Evolutionary conservation across 2,113 vertebrate species (phyloP).

Genomic region (Aptenodytes forsteri): DNA sequence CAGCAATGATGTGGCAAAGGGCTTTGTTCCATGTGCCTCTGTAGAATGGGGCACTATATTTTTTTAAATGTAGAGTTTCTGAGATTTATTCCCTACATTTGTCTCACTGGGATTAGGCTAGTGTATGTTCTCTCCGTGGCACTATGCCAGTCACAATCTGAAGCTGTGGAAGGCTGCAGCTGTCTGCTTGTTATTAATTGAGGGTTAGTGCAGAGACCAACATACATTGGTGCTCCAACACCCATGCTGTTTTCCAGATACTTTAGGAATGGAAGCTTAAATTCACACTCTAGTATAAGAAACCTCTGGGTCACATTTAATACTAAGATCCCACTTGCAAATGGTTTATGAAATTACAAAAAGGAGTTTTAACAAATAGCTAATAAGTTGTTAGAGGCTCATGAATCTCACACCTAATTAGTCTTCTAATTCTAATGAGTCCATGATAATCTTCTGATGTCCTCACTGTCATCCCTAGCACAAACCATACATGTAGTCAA

Average conservation of each 20-base stretch:
- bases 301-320: not conserved
- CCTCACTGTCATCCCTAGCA: not conserved
- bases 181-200: slow-evolving; percentile 25
- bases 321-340: not conserved
- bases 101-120: slow-evolving; percentile 1
- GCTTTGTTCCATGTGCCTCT: not conserved
- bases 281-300: not conserved
- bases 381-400: not conserved
- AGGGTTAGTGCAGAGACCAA: slow-evolving; percentile 1
- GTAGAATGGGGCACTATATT: not conserved
- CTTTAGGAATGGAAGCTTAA: slow-evolving; percentile 10
- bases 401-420: not conserved
- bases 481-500: not conserved
- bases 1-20: slow-evolving; percentile 31
- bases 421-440: not conserved
- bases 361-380: not conserved
- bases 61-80: slow-evolving; percentile 11
- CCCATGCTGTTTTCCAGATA: not conserved
- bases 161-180: slow-evolving; percentile 41
- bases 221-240: not conserved
- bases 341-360: not conserved
- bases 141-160: slow-evolving; percentile 19
- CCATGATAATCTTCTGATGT: not conserved
- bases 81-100: slow-evolving; percentile 11
- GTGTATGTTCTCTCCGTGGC: not conserved